phyloP scores from a whole-genome alignment of 2,888 invertebrate species.

The Seira ritae region DNA sequence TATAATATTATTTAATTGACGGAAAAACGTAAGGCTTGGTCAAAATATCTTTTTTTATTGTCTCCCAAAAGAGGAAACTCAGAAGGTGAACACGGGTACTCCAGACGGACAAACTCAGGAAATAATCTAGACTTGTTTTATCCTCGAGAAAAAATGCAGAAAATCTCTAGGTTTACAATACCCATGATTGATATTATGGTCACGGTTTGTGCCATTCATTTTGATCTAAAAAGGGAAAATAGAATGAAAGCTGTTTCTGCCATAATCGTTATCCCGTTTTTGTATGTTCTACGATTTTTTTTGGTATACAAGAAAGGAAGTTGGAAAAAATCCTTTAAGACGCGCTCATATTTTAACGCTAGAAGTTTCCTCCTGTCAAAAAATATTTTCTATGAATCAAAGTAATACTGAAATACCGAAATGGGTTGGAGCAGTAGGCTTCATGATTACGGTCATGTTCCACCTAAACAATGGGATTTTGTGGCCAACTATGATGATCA shows the following conservation, averaged over 20 bases:
- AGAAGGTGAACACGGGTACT: not conserved
- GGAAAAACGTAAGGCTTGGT: not conserved
- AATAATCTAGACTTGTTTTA: too few species aligned
- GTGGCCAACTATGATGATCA: too few species aligned
- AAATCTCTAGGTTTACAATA: not conserved
- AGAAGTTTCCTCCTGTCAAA: not conserved
- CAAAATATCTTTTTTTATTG: not conserved
- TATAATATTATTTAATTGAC: too few species aligned
- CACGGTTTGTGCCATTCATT: not conserved
- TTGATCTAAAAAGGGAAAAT: not conserved
- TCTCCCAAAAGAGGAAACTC: constrained; percentile 1
- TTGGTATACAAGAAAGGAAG: not conserved
- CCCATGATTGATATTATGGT: not conserved
- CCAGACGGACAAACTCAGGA: too few species aligned
- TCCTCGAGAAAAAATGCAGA: not conserved
- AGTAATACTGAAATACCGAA: too few species aligned
- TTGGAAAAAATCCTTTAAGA: not conserved
- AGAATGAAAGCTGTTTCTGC: not conserved
- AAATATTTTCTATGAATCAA: not conserved
- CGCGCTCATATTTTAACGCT: not conserved
- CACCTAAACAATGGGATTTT: too few species aligned
- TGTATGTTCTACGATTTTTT: not conserved
- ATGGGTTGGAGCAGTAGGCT: too few species aligned
- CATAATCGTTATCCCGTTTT: not conserved
- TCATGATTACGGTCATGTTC: too few species aligned